These are phyloP conservation scores for Bemisia tabaci DNA, from an alignment of 1,140 invertebrate species.

Conservation along the genomic window DNA sequence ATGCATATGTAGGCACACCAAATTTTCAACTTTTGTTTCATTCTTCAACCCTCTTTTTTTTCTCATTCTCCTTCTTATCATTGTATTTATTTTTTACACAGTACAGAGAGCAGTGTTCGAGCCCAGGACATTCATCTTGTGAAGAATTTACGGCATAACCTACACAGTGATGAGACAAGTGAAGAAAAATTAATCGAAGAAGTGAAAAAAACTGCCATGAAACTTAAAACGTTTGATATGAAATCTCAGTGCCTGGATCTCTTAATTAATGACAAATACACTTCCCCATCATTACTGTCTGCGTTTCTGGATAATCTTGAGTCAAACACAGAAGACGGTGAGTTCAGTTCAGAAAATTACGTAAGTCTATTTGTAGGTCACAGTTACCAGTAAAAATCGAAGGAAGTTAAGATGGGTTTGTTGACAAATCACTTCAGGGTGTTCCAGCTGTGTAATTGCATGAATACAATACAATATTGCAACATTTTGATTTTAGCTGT, in stretches of 20 bases:
- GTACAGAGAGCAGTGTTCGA: conserved; percentile 70
- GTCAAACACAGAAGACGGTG: conserved; percentile 20
- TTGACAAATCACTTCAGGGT: too few species aligned
- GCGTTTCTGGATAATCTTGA: conserved; percentile 13
- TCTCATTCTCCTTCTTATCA: conserved; percentile 5
- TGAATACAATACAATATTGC: too few species aligned
- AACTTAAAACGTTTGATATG: conserved; percentile 60
- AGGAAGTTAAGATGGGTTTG: too few species aligned
- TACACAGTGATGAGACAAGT: conserved; percentile 42
- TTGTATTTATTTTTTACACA: conserved; percentile 25
- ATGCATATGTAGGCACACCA: too few species aligned
- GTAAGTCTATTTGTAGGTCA: too few species aligned
- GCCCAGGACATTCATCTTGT: conserved; percentile 76
- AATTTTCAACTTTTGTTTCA: neutral
- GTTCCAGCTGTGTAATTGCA: too few species aligned
- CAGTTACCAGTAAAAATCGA: too few species aligned
- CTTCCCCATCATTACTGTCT: conserved; percentile 37
- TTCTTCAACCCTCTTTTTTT: conserved; percentile 2
- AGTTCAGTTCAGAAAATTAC: too few species aligned
- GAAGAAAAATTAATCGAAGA: conserved; percentile 36
- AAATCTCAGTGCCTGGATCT: conserved; percentile 55
- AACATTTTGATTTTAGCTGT: too few species aligned
- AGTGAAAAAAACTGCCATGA: conserved; percentile 38
- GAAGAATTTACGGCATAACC: conserved; percentile 54
- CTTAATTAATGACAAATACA: conserved; percentile 45